Base-by-base conservation (phyloP, 1,140 invertebrate genomes). In the Venturia canescens region DNA sequence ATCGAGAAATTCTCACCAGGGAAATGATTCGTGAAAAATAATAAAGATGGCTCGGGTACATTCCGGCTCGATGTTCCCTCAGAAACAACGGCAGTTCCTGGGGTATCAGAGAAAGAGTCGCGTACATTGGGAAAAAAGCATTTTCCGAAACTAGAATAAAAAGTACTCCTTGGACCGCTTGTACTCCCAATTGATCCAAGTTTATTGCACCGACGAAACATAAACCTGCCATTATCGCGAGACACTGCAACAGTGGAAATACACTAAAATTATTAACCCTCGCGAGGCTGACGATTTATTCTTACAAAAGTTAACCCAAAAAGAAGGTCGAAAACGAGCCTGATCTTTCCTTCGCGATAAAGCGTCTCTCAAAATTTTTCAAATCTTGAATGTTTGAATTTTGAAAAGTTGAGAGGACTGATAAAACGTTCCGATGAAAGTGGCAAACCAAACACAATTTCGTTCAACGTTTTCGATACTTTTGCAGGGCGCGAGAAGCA, bases 61-160 rank as follows among this genome's bases (percentile, higher is more conserved):
- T 90, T 29, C 96, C 96, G 29, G 95, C 95, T 80, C 94, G 93
- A 83, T 96, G 94, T 89, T 98, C 97, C 67, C 96, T 90, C 50
- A 96, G 89, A 84, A 97, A 95, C 21, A 97, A 89, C 0, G 97
- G 96, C 77, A 96, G 93, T 85, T 96, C 95, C 83, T 94, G 93
- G 0, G 97, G 97, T 85, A 97, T 96, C 80, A 96, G 92, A 79
- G 95, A 93, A 6, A 98, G 91, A 0, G 96, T 95, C 0, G 96
- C 94, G 88, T 97, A 97, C 96, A 97, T 97, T 0, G 96, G 96
- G 66, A 94, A 94, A 90, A 97, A 98, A 4, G 96, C 96, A 85
- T 97, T 97, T 92, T 98, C 97, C 0, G 96, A 94, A 50, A 97
- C 96, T 87, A 97, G 93, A 27, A 97, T 94, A 87, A 97, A 97